Percentiles rank a stretch among this genome's conserved stretches.
These are phyloP conservation scores for Hephaestus fuliginosus DNA, from an alignment of 2,797 vertebrate genomes.

Conservation along the genomic window DNA sequence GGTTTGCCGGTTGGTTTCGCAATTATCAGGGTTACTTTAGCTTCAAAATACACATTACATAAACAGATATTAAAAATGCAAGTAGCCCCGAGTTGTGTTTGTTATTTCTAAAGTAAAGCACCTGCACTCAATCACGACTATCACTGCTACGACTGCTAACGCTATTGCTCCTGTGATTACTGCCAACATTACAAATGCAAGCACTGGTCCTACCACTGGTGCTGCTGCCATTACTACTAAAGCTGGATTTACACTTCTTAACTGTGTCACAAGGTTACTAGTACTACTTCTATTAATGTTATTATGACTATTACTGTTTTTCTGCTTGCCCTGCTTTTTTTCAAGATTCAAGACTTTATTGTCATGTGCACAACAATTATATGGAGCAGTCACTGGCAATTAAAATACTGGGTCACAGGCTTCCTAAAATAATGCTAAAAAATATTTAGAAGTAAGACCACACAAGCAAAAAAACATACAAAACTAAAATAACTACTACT, in stretches of 20 bases:
- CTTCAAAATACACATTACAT: constrained; percentile 17
- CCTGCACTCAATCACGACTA: neutral
- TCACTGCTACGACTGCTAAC: neutral
- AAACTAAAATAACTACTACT: too few species aligned
- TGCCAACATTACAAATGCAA: neutral
- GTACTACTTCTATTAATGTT: neutral
- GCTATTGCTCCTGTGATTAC: neutral
- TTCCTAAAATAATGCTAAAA: too few species aligned
- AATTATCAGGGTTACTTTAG: constrained; percentile 21
- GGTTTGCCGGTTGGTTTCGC: constrained; percentile 12
- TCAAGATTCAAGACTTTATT: too few species aligned
- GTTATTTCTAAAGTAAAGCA: constrained; percentile 10
- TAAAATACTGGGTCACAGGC: too few species aligned
- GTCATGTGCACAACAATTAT: too few species aligned
- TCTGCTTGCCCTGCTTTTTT: neutral
- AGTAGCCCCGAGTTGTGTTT: constrained; percentile 8
- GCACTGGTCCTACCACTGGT: neutral
- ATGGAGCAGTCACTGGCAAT: too few species aligned
- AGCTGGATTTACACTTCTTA: neutral
- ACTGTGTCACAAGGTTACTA: neutral
- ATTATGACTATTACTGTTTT: neutral
- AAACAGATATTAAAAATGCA: neutral
- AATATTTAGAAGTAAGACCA: too few species aligned
- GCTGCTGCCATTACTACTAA: neutral
- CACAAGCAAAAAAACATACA: too few species aligned